Evolutionary conservation across 2,888 invertebrate genomes (phyloP), one percentile per base, ranked within the genome.

Genomic region (Steinernema carpocapsae): DNA sequence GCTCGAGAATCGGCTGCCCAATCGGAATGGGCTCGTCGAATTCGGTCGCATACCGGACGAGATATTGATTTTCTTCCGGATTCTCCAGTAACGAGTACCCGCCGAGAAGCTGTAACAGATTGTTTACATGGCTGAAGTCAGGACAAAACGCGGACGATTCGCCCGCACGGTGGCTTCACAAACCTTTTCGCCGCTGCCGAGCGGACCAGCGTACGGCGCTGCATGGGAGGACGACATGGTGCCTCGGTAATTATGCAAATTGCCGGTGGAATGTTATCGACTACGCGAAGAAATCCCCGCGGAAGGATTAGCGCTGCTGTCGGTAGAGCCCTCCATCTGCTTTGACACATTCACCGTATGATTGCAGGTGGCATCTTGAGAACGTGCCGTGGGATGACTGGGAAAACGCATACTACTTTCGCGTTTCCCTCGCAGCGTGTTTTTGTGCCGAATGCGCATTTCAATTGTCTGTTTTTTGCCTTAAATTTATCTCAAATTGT

Each of bases 201-300:
- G 3, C 48, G 17, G 17, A 14, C 29, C 64, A 17, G 32, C 29
- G 14, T 29, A 26, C 64, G 17, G 19, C 37, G 64, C 17, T 37
- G 17, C 32, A 6, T 64, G 29, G 14, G 64, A 48, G 17, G 48
- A 56, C 22, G 56, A 64, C 64, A 64, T 64, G 10, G 19, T 32
- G 64, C 64, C 64, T n/a, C 32, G 37, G 29, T 12, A 64, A 32
- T 64, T 64, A 64, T 64, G 64, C 32, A 64, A 64, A 64, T 64
- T 64, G 64, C 64, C 64, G 64, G 32, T 64, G 64, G 64, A 64
- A 64, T 64, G 64, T 64, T 29, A 26, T 26, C 26, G 64, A 64
- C 64, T 4, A 48, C 17, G 32, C 12, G 64, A 64, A 4, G 64
- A 29, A 6, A n/a, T 52, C 24, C 12, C 52, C 52, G 64, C 19